Evolutionary conservation across 2,888 invertebrate species (phyloP).

Genomic region (Caenorhabditis zanzibari): DNA sequence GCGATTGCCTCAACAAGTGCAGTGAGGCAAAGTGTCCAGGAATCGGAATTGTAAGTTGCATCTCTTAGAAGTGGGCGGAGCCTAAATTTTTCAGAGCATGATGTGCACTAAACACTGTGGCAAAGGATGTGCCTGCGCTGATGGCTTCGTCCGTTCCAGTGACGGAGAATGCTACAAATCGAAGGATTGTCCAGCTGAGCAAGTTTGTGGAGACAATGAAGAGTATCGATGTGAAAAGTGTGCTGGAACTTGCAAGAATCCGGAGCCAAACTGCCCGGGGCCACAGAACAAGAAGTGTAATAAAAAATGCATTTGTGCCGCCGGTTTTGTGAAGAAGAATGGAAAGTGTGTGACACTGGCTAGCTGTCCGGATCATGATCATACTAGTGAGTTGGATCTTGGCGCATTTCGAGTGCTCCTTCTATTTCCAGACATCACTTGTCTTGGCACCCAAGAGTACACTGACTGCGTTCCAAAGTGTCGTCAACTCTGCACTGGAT

Average conservation of each 20-base stretch:
- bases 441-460: constrained; percentile 43
- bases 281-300: constrained; percentile 15
- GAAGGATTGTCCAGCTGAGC: constrained; percentile 43
- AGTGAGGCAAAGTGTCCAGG: constrained; percentile 48
- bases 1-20: constrained; percentile 42
- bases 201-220: constrained; percentile 47
- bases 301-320: constrained; percentile 44
- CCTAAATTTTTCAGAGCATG: constrained; percentile 30
- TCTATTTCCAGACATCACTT: constrained; percentile 46
- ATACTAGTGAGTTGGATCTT: constrained; percentile 11
- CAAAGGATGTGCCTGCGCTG: constrained; percentile 38
- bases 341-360: constrained; percentile 53
- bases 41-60: constrained; percentile 16
- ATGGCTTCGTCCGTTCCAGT: constrained; percentile 33
- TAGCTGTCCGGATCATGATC: constrained; percentile 44
- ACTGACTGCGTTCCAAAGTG: constrained; percentile 58
- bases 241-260: constrained; percentile 48
- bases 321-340: constrained; percentile 50
- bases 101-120: constrained; percentile 52
- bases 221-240: constrained; percentile 50
- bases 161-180: constrained; percentile 56
- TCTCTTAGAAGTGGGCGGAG: neutral
- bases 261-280: constrained; percentile 35
- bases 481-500: constrained; percentile 36
- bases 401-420: no score